phyloP scores from a whole-genome alignment of 2,797 vertebrate species.

The Labroides dimidiatus region DNA sequence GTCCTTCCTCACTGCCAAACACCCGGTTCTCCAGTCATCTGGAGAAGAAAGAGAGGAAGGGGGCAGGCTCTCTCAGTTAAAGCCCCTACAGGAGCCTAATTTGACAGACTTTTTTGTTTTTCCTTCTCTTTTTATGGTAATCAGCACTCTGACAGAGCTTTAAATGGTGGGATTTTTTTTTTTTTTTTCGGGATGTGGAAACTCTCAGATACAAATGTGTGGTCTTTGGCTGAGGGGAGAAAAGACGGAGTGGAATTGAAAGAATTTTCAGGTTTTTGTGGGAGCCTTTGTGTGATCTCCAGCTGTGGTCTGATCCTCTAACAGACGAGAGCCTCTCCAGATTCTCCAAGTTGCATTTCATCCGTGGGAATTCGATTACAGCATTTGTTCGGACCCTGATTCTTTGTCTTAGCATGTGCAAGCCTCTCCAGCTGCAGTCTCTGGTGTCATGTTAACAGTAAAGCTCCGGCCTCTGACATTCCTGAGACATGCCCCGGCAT shows the following conservation, averaged over 20 bases:
- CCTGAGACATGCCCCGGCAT: conserved; percentile 66
- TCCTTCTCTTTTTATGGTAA: conserved; percentile 40
- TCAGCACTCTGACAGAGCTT: conserved; percentile 36
- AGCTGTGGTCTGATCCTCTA: neutral
- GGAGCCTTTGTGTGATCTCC: conserved; percentile 19
- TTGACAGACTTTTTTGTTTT: conserved; percentile 45
- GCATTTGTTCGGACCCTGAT: neutral
- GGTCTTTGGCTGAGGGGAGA: conserved; percentile 28
- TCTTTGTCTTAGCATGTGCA: conserved; percentile 20
- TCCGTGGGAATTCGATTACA: conserved; percentile 8
- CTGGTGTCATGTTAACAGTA: conserved; percentile 68
- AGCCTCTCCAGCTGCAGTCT: conserved; percentile 62
- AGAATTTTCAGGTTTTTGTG: conserved; percentile 23
- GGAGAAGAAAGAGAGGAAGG: conserved; percentile 64
- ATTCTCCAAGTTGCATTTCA: conserved; percentile 10
- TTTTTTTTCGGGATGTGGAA: conserved; percentile 26
- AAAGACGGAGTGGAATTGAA: conserved; percentile 21
- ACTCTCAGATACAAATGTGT: conserved; percentile 39
- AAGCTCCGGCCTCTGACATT: conserved; percentile 67
- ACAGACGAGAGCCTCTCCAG: conserved; percentile 12
- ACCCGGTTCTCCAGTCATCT: conserved; percentile 54
- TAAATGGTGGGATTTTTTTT: conserved; percentile 47
- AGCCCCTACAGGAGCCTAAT: conserved; percentile 64
- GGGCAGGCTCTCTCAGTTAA: conserved; percentile 50
- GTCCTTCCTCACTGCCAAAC: conserved; percentile 58